Conservation (phyloP, 1,140 invertebrate species). For the Zophobas atratus region DNA sequence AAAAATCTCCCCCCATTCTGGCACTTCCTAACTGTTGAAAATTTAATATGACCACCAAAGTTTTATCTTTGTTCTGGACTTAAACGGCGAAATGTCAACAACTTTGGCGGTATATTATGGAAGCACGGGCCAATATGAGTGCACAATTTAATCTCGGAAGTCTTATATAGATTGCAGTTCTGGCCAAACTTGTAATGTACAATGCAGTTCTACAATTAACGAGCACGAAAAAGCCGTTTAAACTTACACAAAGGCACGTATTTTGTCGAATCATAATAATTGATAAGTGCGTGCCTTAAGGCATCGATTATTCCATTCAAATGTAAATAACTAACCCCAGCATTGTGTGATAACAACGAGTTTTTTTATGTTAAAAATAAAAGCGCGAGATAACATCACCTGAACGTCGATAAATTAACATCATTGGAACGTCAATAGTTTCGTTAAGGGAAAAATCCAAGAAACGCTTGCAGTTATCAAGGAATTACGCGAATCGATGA, state of each 20-base stretch:
- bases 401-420: neutral
- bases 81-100: constrained; percentile 36
- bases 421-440: too few relatives aligned
- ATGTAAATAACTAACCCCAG: constrained; percentile 1
- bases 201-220: constrained; percentile 24
- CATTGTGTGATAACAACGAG: constrained; percentile 16
- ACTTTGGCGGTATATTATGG: constrained; percentile 38
- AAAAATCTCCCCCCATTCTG: constrained; percentile 21
- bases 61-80: constrained; percentile 34
- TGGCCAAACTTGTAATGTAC: constrained; percentile 9
- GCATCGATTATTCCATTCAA: constrained; percentile 27
- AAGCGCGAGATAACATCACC: neutral
- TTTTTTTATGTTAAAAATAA: constrained; percentile 5
- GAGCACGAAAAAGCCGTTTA: neutral
- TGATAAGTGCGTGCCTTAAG: constrained; percentile 16
- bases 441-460: constrained; percentile 1
- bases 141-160: constrained; percentile 27
- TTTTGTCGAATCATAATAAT: constrained; percentile 28
- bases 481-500: constrained; percentile 21
- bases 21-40: constrained; percentile 34
- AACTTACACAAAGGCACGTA: neutral
- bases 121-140: constrained; percentile 9
- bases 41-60: constrained; percentile 42
- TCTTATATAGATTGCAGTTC: constrained; percentile 10
- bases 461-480: constrained; percentile 8